Evolutionary conservation across 1,140 invertebrate species (phyloP).

Genomic region (Drosophila pallidifrons): DNA sequence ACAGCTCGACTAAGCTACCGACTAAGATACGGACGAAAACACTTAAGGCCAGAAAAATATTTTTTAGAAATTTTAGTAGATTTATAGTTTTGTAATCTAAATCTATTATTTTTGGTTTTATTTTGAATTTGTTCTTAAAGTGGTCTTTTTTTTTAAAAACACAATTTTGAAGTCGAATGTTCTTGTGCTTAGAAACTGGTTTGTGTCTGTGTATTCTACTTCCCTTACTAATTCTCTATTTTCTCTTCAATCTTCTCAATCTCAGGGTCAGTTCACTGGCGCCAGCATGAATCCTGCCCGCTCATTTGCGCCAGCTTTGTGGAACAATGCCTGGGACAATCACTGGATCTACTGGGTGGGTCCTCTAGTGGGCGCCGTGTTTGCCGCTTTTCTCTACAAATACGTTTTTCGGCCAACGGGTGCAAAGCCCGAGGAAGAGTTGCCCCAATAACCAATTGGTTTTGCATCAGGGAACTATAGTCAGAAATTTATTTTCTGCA

Average conservation of each 20-base stretch:
- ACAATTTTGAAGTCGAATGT: no score
- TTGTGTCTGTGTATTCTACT: no score
- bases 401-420: conserved; percentile 83
- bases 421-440: background rate
- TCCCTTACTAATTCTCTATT: background rate
- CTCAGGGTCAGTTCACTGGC: conserved; percentile 89
- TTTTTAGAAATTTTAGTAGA: no score
- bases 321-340: conserved; percentile 88
- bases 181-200: no score
- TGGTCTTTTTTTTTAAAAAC: no score
- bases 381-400: conserved; percentile 88
- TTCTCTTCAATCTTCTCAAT: conserved; percentile 30
- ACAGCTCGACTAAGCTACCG: no score
- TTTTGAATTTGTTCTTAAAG: no score
- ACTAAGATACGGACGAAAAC: no score
- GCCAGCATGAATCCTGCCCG: conserved; percentile 93
- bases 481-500: background rate
- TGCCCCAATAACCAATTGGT: background rate
- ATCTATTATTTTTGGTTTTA: no score
- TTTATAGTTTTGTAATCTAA: no score
- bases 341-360: conserved; percentile 95
- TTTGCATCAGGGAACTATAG: background rate
- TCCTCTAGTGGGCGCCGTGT: conserved; percentile 87
- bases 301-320: conserved; percentile 90
- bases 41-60: no score